phyloP scores from a whole-genome alignment of 1,140 invertebrate genomes.

The Drosophila malerkotliana region DNA sequence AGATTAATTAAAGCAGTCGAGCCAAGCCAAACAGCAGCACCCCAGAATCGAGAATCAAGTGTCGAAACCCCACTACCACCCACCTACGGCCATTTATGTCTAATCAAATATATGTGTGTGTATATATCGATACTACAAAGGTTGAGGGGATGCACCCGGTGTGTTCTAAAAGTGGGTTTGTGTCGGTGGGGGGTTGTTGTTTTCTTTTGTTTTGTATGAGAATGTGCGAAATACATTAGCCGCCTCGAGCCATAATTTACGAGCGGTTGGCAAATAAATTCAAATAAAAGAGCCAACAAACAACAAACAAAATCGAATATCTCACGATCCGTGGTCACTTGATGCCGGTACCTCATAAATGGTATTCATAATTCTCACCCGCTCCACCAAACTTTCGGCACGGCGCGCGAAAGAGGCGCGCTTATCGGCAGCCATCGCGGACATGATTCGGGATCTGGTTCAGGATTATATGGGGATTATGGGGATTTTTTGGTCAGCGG shows the following conservation, averaged over 20 bases:
- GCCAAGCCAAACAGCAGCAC: conserved; percentile 51
- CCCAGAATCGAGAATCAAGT: conserved; percentile 15
- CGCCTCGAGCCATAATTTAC: conserved; percentile 41
- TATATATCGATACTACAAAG: conserved; percentile 33
- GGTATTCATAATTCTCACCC: conserved; percentile 84
- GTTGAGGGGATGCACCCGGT: neutral
- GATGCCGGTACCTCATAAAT: conserved; percentile 83
- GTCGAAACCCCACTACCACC: conserved; percentile 33
- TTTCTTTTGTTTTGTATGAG: conserved; percentile 17
- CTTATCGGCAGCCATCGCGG: conserved; percentile 59
- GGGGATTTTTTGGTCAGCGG: conserved; percentile 11
- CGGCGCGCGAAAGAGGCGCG: conserved; percentile 81
- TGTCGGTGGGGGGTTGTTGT: conserved; percentile 1
- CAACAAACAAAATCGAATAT: conserved; percentile 61
- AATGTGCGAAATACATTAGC: conserved; percentile 40
- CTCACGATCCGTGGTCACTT: conserved; percentile 83
- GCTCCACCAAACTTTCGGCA: conserved; percentile 81
- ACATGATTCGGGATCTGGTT: conserved; percentile 38
- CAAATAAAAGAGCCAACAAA: conserved; percentile 39
- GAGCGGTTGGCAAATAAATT: conserved; percentile 53
- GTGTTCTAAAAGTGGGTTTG: conserved; percentile 1
- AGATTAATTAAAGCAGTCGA: conserved; percentile 71
- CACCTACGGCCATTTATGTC: conserved; percentile 28
- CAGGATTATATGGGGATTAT: conserved; percentile 6
- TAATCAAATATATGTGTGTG: conserved; percentile 50